A percentile compares a stretch with the other conserved stretches of the same genome.
Conservation (phyloP, 2,888 invertebrate genomes). For the Synergus gifuensis region DNA sequence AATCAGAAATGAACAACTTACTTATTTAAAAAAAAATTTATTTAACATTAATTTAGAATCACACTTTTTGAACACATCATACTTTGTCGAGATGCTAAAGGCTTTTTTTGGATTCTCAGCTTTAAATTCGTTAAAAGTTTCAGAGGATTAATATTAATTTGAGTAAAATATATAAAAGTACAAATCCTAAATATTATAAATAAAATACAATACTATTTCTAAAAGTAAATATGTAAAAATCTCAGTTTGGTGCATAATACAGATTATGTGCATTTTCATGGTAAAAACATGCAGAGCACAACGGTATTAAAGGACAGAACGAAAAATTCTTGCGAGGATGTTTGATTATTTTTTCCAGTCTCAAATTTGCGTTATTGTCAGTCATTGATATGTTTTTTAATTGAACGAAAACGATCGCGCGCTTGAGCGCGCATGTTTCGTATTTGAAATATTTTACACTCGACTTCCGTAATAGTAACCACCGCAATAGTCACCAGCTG, state of each 20-base stretch:
- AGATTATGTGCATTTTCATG: background rate
- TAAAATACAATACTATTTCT: slow-evolving; percentile 12
- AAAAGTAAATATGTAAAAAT: slow-evolving; percentile 28
- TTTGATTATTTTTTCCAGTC: background rate
- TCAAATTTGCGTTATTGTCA: background rate
- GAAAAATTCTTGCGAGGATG: background rate
- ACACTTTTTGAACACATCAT: background rate
- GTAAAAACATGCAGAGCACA: background rate
- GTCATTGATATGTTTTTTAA: background rate
- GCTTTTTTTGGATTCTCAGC: slow-evolving; percentile 23
- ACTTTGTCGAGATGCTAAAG: background rate
- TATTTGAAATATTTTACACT: no score
- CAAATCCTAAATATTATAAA: slow-evolving; percentile 22
- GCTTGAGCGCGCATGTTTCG: no score
- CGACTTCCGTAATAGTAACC: no score
- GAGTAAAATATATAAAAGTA: slow-evolving; percentile 13
- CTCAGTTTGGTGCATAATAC: slow-evolving; percentile 28
- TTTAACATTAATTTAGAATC: background rate
- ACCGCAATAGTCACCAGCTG: no score
- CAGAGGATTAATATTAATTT: background rate
- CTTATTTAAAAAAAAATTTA: background rate
- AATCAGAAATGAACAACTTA: background rate
- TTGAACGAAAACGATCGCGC: no score
- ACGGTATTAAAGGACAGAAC: background rate
- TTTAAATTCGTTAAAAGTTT: slow-evolving; percentile 1